Conservation (phyloP, 2,888 invertebrate species). For the Athetis lepigone region DNA sequence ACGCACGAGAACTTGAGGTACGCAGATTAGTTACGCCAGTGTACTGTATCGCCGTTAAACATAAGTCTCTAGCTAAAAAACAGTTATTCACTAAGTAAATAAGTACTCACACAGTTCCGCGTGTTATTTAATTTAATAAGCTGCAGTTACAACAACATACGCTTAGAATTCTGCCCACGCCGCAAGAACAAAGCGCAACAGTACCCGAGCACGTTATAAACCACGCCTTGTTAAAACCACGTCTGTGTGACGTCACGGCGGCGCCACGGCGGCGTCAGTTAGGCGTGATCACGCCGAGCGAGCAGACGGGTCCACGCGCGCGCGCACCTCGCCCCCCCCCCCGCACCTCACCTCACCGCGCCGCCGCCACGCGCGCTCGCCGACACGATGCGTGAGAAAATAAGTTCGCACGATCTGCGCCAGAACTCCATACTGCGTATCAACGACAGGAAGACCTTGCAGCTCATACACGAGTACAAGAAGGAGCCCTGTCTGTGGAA, state of each 20-base stretch:
- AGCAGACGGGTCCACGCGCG: constrained; percentile 53
- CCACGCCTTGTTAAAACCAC: constrained; percentile 31
- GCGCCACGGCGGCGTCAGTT: constrained; percentile 59
- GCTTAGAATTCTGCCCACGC: constrained; percentile 30
- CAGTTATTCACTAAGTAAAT: neutral
- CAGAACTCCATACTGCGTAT: constrained; percentile 67
- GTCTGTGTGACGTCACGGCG: constrained; percentile 39
- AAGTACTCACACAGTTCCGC: neutral
- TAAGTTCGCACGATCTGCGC: constrained; percentile 42
- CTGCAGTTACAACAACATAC: neutral
- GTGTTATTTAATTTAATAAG: constrained; percentile 15
- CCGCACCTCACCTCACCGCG: constrained; percentile 11
- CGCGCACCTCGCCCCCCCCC: constrained; percentile 40
- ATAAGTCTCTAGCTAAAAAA: neutral
- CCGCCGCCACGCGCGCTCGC: constrained; percentile 28
- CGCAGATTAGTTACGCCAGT: constrained; percentile 12
- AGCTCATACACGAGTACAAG: constrained; percentile 72
- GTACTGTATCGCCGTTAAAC: neutral
- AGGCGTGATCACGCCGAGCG: constrained; percentile 67
- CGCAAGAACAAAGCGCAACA: constrained; percentile 31
- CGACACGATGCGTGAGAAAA: constrained; percentile 47
- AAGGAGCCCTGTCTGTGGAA: constrained; percentile 77
- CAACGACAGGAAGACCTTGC: constrained; percentile 67
- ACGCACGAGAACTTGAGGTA: constrained; percentile 9
- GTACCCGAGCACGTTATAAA: constrained; percentile 6